Evolutionary conservation across 2,888 invertebrate genomes (phyloP).

Genomic region (Chrysomela aeneicollis): DNA sequence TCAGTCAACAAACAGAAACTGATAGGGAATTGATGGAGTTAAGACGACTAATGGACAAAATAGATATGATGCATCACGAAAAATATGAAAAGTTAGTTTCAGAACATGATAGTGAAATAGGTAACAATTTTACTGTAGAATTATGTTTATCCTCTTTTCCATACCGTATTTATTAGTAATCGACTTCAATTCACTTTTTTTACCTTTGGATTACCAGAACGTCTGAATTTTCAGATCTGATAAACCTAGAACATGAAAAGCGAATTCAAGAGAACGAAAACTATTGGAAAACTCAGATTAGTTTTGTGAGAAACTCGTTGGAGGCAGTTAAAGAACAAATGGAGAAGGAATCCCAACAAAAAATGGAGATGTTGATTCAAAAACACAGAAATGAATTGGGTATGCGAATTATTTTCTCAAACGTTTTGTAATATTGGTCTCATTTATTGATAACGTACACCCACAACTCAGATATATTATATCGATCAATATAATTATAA

Average conservation of each 20-base stretch:
- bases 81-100: constrained; percentile 73
- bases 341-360: constrained; percentile 61
- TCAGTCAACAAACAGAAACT: constrained; percentile 70
- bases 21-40: constrained; percentile 76
- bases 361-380: constrained; percentile 63
- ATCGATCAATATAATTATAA: too few relatives aligned
- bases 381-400: constrained; percentile 71
- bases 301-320: constrained; percentile 59
- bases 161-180: neutral
- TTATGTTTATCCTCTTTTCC: neutral
- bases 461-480: too few relatives aligned
- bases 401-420: constrained; percentile 53
- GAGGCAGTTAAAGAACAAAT: constrained; percentile 63
- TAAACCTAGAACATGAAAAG: constrained; percentile 59
- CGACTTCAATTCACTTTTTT: too few relatives aligned
- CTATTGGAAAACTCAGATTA: constrained; percentile 59
- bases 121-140: constrained; percentile 58
- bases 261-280: constrained; percentile 59
- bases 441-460: too few relatives aligned
- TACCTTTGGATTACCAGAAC: too few relatives aligned
- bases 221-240: constrained; percentile 52
- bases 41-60: constrained; percentile 74
- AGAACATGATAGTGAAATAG: constrained; percentile 72
- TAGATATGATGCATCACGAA: constrained; percentile 77
- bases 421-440: too few relatives aligned